Evolutionary conservation across 2,888 invertebrate genomes (phyloP).

Genomic region (Camptogramma bilineatum): DNA sequence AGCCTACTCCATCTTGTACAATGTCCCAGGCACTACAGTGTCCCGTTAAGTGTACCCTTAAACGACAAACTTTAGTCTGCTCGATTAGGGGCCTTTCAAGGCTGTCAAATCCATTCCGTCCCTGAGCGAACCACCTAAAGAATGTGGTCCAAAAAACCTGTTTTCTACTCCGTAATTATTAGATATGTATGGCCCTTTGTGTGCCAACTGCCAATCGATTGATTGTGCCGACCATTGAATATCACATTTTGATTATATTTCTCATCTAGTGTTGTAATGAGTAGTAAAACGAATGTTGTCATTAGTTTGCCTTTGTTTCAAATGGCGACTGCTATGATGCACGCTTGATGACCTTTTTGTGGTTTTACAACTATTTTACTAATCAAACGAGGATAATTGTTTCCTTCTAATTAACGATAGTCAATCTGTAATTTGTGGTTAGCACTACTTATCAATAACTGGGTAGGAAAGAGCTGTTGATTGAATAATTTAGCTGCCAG

Average conservation of each 20-base stretch:
- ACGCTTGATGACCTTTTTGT: slow-evolving; percentile 8
- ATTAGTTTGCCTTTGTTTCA: background rate
- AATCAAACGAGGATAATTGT: background rate
- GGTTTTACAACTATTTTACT: slow-evolving; percentile 1
- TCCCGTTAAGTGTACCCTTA: too few relatives aligned
- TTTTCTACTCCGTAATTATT: slow-evolving; percentile 48
- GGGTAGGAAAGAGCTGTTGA: background rate
- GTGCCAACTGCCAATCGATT: slow-evolving; percentile 10
- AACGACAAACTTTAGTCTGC: background rate
- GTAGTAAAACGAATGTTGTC: background rate
- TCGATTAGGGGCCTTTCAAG: slow-evolving; percentile 42
- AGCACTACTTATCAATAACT: background rate
- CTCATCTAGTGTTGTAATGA: slow-evolving; percentile 8
- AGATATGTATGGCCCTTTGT: slow-evolving; percentile 19
- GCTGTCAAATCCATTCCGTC: slow-evolving; percentile 54
- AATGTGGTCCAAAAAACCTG: slow-evolving; percentile 56
- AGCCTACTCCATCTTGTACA: too few relatives aligned
- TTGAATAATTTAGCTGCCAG: background rate
- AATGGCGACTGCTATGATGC: background rate
- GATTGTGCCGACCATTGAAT: slow-evolving; percentile 9
- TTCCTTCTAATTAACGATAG: background rate
- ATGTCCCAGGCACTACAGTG: too few relatives aligned
- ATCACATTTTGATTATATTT: slow-evolving; percentile 19
- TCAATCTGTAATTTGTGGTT: background rate
- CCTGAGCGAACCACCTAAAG: slow-evolving; percentile 48